Evolutionary conservation across 2,797 vertebrate genomes (phyloP), one percentile per base, ranked within the genome.

Genomic region (Sebastolobus altivelis): DNA sequence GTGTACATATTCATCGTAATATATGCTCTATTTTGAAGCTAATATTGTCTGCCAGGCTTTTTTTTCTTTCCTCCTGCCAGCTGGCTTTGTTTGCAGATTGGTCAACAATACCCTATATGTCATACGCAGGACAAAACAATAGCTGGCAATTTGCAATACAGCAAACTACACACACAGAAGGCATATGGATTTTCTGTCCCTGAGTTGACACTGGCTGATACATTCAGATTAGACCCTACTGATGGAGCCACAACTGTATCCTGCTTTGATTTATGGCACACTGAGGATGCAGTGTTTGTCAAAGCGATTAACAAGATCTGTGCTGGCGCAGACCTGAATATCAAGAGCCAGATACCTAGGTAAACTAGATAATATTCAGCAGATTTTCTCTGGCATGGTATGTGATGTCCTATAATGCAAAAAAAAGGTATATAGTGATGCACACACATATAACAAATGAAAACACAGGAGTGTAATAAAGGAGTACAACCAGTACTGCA

Each of bases 211-310:
- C 84, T 80, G 27, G 84, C 84, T 93, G 90, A 92, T 91, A 82
- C 81, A 90, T 88, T 91, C 88, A 90, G 91, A 93, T 92, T 89
- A 92, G 88, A 52, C 55, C 35, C 69, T 43, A 38, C 63, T 85
- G 83, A 90, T 86, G 85, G 88, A 89, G 86, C 85, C 83, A 85
- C 91, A 72, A 91, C 93, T 86, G 89, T 82, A 86, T 89, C 80
- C 86, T 66, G 77, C 89, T 90, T 86, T 89, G 87, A 91, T 91
- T 87, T 89, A 82, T 84, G 72, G 79, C 80, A 83, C 85, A 65
- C 70, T 72, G 86, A 74, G 93, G 89, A 88, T 67, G 85, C 82
- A 81, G 52, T 93, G 92, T 95, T 94, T 94, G 92, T 92, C 89
- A 80, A 88, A 89, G 85, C 65, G 94, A 95, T 94, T 94, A 94